Evolutionary conservation across 1,140 invertebrate species (phyloP), one percentile per base, ranked within the genome.

Genomic region (Globodera rostochiensis): DNA sequence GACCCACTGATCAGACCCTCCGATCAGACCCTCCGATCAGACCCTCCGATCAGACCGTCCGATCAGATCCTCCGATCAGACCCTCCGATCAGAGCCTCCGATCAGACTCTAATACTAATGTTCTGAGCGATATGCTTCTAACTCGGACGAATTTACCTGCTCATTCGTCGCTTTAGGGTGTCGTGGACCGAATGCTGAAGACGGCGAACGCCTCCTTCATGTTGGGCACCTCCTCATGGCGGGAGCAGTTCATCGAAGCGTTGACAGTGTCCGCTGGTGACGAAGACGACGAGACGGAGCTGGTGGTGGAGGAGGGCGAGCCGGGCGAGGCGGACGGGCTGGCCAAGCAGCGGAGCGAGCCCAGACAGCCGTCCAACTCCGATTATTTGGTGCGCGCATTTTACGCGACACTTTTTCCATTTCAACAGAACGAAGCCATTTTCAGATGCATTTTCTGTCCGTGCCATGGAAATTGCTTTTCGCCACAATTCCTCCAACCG

Each of bases 381-480:
- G 96, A 98, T 91, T 99, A 99, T 91, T 92, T 98, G 67, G 57
- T 64, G 57, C 57, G 57, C 15, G 13, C 50, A 73, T 19, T 64
- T 6, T 64, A 6, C 57, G 15, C 57, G 11, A 64, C 57, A 64
- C 6, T 19, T 19, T 19, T 6, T 19, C 19, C 57, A 19, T 64
- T 53, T 4, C 36, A 36, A 36, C 36, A 36, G 36, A 36, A 36
- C 36, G 50, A 53, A 5, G 50, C 11, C 57, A 11, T 6, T 19
- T 73, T 73, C 15, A 49, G 46, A 82, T 98, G 92, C 97, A 99
- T 91, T 94, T 95, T 87, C 90, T 98, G 69, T 97, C 96, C 11
- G 92, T 99, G 66, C 97, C 98, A 90, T 99, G 97, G 97, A 99
- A 99, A 91, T 91, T 99, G 75, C 90, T 98, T 46, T 99, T 98